Conservation (phyloP, 2,113 vertebrate species). For the Nansenia antarctica region DNA sequence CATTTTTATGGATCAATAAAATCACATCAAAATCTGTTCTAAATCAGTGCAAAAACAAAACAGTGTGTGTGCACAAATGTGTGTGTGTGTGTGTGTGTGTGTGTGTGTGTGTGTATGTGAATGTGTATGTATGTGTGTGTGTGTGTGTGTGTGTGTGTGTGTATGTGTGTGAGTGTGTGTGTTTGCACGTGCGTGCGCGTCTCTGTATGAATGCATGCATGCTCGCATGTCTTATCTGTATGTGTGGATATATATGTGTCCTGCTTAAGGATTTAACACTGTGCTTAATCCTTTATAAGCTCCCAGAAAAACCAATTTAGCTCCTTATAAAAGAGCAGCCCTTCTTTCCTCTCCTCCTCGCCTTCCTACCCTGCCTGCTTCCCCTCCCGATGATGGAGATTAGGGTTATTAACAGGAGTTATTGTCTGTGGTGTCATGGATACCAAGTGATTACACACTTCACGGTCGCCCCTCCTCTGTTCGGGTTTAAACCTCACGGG, state of each 20-base stretch:
- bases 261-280: constrained; percentile 78
- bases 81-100: not conserved
- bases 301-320: constrained; percentile 84
- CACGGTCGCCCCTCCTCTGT: constrained; percentile 51
- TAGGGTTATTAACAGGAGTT: constrained; percentile 68
- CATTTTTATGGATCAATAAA: no score
- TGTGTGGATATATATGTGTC: not conserved
- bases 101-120: not conserved
- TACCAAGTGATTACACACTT: constrained; percentile 70
- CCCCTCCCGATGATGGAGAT: constrained; percentile 62
- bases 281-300: constrained; percentile 48
- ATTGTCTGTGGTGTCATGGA: constrained; percentile 72
- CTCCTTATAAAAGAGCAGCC: constrained; percentile 81
- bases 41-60: no score
- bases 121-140: no score
- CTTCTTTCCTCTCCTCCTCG: no score
- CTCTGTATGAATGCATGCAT: not conserved
- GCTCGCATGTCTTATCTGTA: not conserved
- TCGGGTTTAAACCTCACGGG: constrained; percentile 58
- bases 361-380: constrained; percentile 81
- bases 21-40: no score
- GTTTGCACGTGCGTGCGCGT: not conserved
- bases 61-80: not conserved
- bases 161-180: not conserved
- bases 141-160: not conserved